Evolutionary conservation across 2,888 invertebrate genomes (phyloP).

Genomic region (Dryocosmus kuriphilus): DNA sequence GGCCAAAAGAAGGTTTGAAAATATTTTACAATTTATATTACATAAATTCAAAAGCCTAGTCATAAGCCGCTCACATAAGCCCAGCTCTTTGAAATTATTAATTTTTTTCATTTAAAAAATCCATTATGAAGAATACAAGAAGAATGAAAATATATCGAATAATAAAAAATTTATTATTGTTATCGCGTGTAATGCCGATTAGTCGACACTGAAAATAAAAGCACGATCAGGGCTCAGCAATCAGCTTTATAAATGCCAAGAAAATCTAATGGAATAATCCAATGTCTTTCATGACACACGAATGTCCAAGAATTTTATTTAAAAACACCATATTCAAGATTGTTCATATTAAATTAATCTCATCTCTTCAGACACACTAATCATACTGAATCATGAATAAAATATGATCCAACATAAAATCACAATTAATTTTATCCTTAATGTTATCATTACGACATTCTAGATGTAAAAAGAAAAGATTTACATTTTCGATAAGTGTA

Average conservation of each 20-base stretch:
- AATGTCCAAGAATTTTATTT: not conserved
- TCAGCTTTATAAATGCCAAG: conserved; percentile 1
- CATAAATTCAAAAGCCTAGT: too few species aligned
- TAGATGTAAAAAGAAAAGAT: not conserved
- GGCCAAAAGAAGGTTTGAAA: too few species aligned
- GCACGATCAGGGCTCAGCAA: not conserved
- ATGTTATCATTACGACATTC: not conserved
- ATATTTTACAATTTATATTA: too few species aligned
- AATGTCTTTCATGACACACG: not conserved
- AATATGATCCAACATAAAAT: too few species aligned
- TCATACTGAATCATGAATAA: too few species aligned
- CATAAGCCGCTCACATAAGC: too few species aligned
- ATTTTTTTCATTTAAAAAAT: not conserved
- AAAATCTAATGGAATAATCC: not conserved
- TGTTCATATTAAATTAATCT: not conserved
- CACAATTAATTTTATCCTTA: not conserved
- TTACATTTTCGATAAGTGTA: not conserved
- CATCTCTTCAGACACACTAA: too few species aligned
- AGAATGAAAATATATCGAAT: not conserved
- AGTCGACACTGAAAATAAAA: conserved; percentile 6
- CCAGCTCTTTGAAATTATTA: not conserved
- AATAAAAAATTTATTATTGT: conserved; percentile 3
- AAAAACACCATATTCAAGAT: not conserved
- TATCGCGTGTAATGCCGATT: not conserved
- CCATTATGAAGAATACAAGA: not conserved